Evolutionary conservation across 2,888 invertebrate genomes (phyloP).

Genomic region (Rosalia funebris): DNA sequence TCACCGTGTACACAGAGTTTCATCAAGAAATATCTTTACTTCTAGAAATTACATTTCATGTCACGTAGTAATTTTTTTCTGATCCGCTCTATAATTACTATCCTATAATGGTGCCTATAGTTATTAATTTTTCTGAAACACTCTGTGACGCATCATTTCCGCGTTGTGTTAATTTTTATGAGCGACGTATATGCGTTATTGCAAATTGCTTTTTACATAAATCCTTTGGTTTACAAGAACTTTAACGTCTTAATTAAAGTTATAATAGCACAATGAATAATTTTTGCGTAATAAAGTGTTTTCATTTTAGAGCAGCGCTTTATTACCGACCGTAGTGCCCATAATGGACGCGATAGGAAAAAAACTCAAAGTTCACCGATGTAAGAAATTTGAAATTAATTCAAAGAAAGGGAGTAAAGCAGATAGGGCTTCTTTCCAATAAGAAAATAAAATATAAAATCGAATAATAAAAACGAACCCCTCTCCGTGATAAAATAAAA

Average conservation of each 20-base stretch:
- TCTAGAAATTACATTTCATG: too few relatives aligned
- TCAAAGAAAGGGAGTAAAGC: constrained; percentile 41
- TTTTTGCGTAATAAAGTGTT: constrained; percentile 1
- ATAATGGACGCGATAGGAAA: constrained; percentile 7
- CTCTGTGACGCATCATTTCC: too few relatives aligned
- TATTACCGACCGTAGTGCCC: constrained; percentile 4
- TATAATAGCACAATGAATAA: constrained; percentile 5
- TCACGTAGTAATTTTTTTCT: too few relatives aligned
- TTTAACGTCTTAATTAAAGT: constrained; percentile 20
- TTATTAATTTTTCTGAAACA: too few relatives aligned
- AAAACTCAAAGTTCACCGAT: constrained; percentile 22
- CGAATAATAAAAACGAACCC: constrained; percentile 58
- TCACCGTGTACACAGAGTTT: too few relatives aligned
- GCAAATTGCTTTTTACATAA: constrained; percentile 14
- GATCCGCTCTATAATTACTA: too few relatives aligned
- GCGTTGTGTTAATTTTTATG: too few relatives aligned
- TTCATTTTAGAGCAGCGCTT: constrained; percentile 9
- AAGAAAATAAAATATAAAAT: constrained; percentile 59
- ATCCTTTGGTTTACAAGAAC: constrained; percentile 4
- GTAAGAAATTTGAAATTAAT: constrained; percentile 50
- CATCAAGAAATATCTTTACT: too few relatives aligned
- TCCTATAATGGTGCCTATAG: too few relatives aligned
- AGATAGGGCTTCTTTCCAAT: constrained; percentile 49
- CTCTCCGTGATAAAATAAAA: constrained; percentile 57
- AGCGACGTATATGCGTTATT: too few relatives aligned